Base-by-base conservation (phyloP, 92 coral and sea anemone genomes). In the Phenganax stokvisi region DNA sequence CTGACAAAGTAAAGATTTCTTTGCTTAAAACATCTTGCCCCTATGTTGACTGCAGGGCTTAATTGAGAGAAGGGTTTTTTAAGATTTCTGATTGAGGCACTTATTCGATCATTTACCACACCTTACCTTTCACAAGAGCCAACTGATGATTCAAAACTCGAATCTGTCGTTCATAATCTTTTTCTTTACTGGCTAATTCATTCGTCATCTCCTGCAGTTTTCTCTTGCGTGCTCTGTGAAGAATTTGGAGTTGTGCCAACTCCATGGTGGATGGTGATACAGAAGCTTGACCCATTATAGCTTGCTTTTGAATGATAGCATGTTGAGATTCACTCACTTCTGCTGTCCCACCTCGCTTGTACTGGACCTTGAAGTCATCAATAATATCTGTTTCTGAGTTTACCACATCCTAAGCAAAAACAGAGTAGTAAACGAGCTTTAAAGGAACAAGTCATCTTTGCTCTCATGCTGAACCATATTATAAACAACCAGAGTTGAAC, bases 161-260 rank as follows among this genome's bases (percentile, higher is more conserved):
- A 12, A 92, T 92, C 88, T 96, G 90, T 69, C 89, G 85, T 79
- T 89, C 87, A 83, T 90, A 80, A 68, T 92, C 99, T n/a, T 96
- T 93, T 72, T 96, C 99, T 76, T 91, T 86, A 63, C 73, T 82
- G n/a, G 89, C 86, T 74, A 92, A 66, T 64, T 89, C 84, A 60
- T 84, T 84, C 16, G 92, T 90, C 74, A 96, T 62, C 56, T 96
- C 97, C 81, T 96, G 96, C 66, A 96, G 82, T 57, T 96, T 92
- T 56, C 99, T 81, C 27, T 97, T 97, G 10, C 99, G 88, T 20
- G 99, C 99, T 71, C 89, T 90, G 77, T 96, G 91, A 78, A 96
- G 79, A n/a, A 90, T 80, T 86, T 92, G 97, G 8, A 96, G 87
- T 84, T 96, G 99, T 3, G 89, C 86, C 10, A 63, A 59, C 54